Base-by-base conservation (phyloP, 1,140 invertebrate genomes). In the Coenobita brevimanus region DNA sequence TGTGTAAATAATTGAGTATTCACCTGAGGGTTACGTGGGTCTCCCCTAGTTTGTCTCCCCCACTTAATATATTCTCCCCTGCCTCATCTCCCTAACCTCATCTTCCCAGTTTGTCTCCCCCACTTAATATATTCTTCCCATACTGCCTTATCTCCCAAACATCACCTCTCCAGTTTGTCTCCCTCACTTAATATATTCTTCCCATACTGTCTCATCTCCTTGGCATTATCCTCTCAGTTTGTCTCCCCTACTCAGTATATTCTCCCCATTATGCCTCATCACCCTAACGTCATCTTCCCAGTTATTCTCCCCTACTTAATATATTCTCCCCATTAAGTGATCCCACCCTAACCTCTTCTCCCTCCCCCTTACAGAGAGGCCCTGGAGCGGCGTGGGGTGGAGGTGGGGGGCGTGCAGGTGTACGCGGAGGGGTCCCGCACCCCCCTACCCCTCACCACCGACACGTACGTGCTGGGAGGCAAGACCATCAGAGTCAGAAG, bases 371-470 rank as follows among this genome's bases (percentile, higher is more conserved):
- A 30, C 89, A 89, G 89, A 73, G 89, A 89, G 46, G 89, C 82
- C 24, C 46, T 89, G 27, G 89, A 89, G 76, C 17, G 82, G 36
- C 89, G 78, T 3, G 89, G 89, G 13, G 33, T 85, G 41, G 89
- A 89, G 43, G 76, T 86, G n/a, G 43, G 38, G 13, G 69, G 54
- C 21, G 50, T 85, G 1, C 82, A 79, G 64, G 79, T 89, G 41
- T 84, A 75, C 64, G 71, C 84, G 24, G 89, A 89, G 46, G 89
- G 84, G 2, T 85, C 89, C 0, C 60, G 82, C 33, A 57, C 82
- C n/a, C 79, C 89, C 21, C 82, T 89, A 30, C 79, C 78, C 76
- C 82, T 85, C 38, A 89, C 50, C 89, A 89, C 89, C 0, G 89
- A 89, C 67, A 89, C 89, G 33, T 85, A 81, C 64, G 75, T 89